Evolutionary conservation across 1,140 invertebrate genomes (phyloP).

Genomic region (Orchesella cincta): DNA sequence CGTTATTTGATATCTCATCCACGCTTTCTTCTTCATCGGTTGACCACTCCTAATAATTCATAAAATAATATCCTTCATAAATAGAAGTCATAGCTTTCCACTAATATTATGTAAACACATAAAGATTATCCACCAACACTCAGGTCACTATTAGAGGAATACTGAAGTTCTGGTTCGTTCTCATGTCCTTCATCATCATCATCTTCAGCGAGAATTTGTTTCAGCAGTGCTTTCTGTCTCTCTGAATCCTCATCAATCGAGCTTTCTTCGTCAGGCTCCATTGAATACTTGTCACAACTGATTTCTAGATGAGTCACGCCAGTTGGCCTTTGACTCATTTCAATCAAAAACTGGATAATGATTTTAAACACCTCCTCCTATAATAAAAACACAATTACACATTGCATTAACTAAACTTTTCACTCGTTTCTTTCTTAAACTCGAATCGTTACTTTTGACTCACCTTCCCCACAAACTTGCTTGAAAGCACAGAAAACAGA

Average conservation of each 20-base stretch:
- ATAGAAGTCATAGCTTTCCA: too few relatives aligned
- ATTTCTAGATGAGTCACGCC: constrained; percentile 20
- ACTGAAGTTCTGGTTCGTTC: neutral
- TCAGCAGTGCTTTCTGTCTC: constrained; percentile 1
- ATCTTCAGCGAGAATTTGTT: constrained; percentile 21
- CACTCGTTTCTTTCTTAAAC: neutral
- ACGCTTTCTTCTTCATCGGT: constrained; percentile 17
- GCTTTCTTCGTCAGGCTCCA: constrained; percentile 27
- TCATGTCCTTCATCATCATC: neutral
- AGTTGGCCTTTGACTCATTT: constrained; percentile 40
- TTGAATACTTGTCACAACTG: neutral
- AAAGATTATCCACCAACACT: too few relatives aligned
- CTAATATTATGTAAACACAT: too few relatives aligned
- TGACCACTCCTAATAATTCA: constrained; percentile 40
- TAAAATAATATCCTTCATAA: constrained; percentile 1
- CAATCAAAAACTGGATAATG: constrained; percentile 38
- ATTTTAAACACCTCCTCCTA: constrained; percentile 35
- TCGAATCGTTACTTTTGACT: too few relatives aligned
- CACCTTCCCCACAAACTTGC: constrained; percentile 34
- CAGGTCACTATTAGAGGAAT: neutral
- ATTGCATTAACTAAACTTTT: neutral
- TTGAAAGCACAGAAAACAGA: constrained; percentile 9
- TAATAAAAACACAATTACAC: neutral
- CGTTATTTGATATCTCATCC: neutral
- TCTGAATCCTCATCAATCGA: neutral